These are phyloP conservation scores for Saguinus midas DNA, from an alignment of 2,113 vertebrate genomes.

Conservation along the genomic window DNA sequence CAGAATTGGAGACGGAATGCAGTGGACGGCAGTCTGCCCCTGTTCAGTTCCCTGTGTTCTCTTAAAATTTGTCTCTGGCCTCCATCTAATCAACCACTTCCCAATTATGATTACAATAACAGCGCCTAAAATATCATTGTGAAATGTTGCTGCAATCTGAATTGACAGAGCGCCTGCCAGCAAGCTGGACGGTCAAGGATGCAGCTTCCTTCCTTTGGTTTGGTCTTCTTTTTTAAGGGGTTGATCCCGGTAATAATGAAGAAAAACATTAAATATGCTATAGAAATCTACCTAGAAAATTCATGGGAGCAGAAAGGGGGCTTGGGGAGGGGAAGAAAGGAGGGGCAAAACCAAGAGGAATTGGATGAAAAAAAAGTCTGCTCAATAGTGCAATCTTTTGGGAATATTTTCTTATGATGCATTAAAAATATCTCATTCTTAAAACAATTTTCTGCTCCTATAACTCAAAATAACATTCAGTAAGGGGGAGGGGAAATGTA, in stretches of 20 bases:
- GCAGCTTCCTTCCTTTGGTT: background rate
- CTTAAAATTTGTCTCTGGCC: conserved; percentile 64
- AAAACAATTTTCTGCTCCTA: conserved; percentile 68
- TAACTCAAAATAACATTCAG: conserved; percentile 64
- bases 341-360: background rate
- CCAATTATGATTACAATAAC: conserved; percentile 60
- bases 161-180: conserved; percentile 57
- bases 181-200: conserved; percentile 6
- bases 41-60: conserved; percentile 9
- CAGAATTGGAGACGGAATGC: background rate
- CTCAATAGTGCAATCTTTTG: conserved; percentile 23
- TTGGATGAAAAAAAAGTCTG: background rate
- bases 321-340: background rate
- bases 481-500: conserved; percentile 14
- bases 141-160: conserved; percentile 59
- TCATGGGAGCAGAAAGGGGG: background rate
- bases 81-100: conserved; percentile 63
- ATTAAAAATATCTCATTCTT: conserved; percentile 71
- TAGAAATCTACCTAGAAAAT: conserved; percentile 39
- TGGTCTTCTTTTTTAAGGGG: background rate
- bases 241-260: conserved; percentile 36
- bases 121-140: conserved; percentile 56
- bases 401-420: conserved; percentile 56
- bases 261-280: background rate
- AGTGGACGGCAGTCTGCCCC: background rate